phyloP scores from a whole-genome alignment of 2,113 vertebrate genomes.

The Platanista minor region DNA sequence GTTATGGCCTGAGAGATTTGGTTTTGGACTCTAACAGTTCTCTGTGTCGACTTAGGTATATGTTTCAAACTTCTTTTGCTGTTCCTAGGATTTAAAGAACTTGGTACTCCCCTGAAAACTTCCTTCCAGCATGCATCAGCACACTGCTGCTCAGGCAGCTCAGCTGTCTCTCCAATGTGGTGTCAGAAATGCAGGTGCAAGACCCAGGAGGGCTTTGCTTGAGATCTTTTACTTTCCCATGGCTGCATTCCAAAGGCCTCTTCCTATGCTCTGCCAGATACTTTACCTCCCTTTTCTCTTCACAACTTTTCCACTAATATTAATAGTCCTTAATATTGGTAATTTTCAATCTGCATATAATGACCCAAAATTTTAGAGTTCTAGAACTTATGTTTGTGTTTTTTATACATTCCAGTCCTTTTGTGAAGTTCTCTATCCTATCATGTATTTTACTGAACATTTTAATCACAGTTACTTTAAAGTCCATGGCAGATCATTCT shows the following conservation, averaged over 20 bases:
- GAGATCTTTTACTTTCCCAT: not conserved
- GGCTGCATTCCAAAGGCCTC: not conserved
- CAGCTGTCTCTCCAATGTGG: not conserved
- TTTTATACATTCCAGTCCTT: not conserved
- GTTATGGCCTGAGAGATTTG: not conserved
- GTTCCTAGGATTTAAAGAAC: not conserved
- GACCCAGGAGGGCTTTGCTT: not conserved
- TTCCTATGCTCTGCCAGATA: not conserved
- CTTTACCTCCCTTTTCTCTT: not conserved
- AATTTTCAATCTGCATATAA: not conserved
- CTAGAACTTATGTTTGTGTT: not conserved
- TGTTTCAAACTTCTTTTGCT: not conserved
- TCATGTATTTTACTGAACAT: not conserved
- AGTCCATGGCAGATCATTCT: not conserved
- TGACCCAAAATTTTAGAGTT: not conserved
- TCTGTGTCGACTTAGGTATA: not conserved
- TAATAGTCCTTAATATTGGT: not conserved
- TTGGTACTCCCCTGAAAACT: not conserved
- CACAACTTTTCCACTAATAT: not conserved
- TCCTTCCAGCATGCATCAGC: not conserved
- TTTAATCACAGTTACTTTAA: not conserved
- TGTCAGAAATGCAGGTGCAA: not conserved
- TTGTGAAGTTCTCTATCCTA: not conserved
- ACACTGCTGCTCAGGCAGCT: not conserved
- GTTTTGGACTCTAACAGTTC: not conserved